Percentiles rank a stretch among this genome's conserved stretches.
These are phyloP conservation scores for Episyrphus balteatus DNA, from an alignment of 1,140 invertebrate species.

Conservation along the genomic window DNA sequence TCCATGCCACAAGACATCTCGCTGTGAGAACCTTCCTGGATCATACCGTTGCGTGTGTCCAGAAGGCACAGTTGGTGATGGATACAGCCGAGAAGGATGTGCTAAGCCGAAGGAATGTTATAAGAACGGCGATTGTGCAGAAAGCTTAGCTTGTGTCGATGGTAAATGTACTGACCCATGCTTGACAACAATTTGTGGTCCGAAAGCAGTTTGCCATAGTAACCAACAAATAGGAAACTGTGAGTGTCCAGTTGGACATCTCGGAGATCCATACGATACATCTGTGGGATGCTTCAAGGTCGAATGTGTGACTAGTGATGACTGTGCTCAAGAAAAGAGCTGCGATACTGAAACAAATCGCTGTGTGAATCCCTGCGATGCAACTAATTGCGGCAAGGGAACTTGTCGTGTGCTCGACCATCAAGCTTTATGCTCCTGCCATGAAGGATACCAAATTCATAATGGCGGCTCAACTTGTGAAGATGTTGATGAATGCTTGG, in stretches of 20 bases:
- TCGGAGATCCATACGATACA: constrained; percentile 65
- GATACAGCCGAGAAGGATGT: constrained; percentile 58
- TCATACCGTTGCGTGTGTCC: constrained; percentile 71
- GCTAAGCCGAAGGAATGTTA: constrained; percentile 58
- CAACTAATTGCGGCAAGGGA: constrained; percentile 60
- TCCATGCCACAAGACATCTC: constrained; percentile 67
- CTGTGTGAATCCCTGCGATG: constrained; percentile 71
- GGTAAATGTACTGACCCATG: constrained; percentile 70
- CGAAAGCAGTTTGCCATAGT: constrained; percentile 59
- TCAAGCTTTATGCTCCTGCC: constrained; percentile 59
- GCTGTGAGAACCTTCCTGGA: constrained; percentile 67
- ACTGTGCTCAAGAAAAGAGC: constrained; percentile 61
- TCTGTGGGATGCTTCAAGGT: constrained; percentile 69
- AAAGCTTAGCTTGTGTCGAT: constrained; percentile 57
- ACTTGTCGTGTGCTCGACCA: constrained; percentile 59
- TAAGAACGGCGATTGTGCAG: constrained; percentile 54
- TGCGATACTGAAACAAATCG: constrained; percentile 65
- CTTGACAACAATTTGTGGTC: constrained; percentile 51
- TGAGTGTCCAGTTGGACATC: constrained; percentile 62
- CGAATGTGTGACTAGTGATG: constrained; percentile 64
- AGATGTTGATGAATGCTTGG: constrained; percentile 71
- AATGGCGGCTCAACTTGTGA: constrained; percentile 50
- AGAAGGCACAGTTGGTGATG: constrained; percentile 65
- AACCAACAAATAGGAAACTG: constrained; percentile 58
- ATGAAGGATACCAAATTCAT: constrained; percentile 55